Percentiles rank a stretch among this genome's conserved stretches.
These are phyloP conservation scores for Melospiza melodia DNA, from an alignment of 2,113 vertebrate species.

Conservation along the genomic window DNA sequence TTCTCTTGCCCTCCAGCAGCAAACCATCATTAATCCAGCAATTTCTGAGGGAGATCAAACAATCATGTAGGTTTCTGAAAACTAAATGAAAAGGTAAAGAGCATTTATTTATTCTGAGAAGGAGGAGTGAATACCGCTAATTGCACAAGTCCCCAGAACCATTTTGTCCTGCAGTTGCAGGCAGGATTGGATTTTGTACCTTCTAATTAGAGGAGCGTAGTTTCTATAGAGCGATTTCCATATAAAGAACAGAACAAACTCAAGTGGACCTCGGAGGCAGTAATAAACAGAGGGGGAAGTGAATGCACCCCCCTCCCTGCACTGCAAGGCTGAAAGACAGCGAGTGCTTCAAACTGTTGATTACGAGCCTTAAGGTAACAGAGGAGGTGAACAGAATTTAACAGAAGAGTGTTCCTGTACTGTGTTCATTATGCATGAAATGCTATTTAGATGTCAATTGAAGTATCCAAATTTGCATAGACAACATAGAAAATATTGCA, in stretches of 20 bases:
- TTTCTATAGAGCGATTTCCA: conserved; percentile 17
- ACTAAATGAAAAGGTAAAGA: conserved; percentile 32
- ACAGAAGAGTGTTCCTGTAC: conserved; percentile 44
- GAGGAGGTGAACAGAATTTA: conserved; percentile 30
- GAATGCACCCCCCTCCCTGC: background rate
- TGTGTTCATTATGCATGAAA: conserved; percentile 60
- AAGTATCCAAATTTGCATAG: conserved; percentile 65
- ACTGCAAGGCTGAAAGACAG: background rate
- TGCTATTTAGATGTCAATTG: conserved; percentile 60
- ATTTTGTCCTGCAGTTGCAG: background rate
- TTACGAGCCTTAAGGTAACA: conserved; percentile 10
- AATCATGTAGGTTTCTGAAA: conserved; percentile 3
- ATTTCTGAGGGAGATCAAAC: conserved; percentile 1
- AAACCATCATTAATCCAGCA: conserved; percentile 17
- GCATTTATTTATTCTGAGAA: background rate
- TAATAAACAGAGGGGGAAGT: background rate
- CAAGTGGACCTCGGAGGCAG: background rate
- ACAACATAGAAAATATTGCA: conserved; percentile 25
- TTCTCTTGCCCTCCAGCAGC: conserved; percentile 9
- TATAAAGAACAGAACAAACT: conserved; percentile 18
- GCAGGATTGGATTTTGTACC: conserved; percentile 7
- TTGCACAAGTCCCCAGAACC: background rate
- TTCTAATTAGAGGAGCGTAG: conserved; percentile 24
- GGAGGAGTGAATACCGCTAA: conserved; percentile 19
- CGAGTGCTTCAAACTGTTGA: conserved; percentile 6